phyloP scores from a whole-genome alignment of 2,113 vertebrate species.

The Fregata magnificens region DNA sequence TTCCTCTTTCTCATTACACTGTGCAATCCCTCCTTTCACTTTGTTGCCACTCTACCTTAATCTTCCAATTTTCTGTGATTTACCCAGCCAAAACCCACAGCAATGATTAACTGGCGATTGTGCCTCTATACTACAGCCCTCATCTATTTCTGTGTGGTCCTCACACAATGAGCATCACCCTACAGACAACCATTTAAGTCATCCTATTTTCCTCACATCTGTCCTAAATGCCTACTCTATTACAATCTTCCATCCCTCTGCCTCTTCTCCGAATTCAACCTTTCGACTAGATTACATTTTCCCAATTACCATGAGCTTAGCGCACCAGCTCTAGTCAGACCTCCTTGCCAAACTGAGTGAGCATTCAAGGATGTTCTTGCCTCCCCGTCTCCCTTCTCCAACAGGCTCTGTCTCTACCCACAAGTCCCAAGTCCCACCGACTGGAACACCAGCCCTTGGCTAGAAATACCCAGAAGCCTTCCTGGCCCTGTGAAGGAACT shows the following conservation, averaged over 20 bases:
- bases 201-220: neutral
- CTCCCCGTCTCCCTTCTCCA: neutral
- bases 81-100: neutral
- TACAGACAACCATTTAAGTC: neutral
- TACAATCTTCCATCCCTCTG: neutral
- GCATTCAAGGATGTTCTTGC: neutral
- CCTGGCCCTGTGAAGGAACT: neutral
- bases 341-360: neutral
- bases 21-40: neutral
- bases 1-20: neutral
- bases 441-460: neutral
- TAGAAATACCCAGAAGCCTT: neutral
- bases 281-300: neutral
- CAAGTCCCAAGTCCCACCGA: too few relatives aligned
- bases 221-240: neutral
- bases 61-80: neutral
- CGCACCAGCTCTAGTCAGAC: neutral
- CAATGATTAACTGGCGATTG: too few relatives aligned
- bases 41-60: neutral
- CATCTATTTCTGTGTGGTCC: neutral
- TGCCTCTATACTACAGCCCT: neutral
- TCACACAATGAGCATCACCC: neutral
- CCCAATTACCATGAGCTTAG: neutral
- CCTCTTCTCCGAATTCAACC: neutral
- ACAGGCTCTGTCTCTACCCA: neutral